Percentiles rank a stretch among this genome's conserved stretches.
Conservation (phyloP, 2,797 vertebrate genomes). For the Philypnodon macrostomus region DNA sequence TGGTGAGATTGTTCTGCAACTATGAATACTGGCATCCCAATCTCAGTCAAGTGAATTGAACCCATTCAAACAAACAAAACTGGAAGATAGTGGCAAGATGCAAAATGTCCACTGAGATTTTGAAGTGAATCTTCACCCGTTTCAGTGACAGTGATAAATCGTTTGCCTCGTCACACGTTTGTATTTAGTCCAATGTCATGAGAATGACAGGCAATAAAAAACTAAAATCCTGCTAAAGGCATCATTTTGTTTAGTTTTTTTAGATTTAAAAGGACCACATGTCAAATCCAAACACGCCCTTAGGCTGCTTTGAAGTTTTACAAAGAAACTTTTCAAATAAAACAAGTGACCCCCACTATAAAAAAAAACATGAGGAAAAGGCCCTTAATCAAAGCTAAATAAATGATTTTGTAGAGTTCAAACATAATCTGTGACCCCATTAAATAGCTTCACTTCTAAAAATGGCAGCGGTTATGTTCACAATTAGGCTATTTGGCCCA, state of each 20-base stretch:
- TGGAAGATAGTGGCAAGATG: no score
- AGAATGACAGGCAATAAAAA: neutral
- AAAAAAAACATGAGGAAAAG: constrained; percentile 5
- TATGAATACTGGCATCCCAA: no score
- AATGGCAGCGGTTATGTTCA: constrained; percentile 1
- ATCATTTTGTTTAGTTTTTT: neutral
- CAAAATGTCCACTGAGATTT: no score
- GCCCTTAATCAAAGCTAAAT: constrained; percentile 4
- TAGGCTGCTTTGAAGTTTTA: neutral
- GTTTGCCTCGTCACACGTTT: neutral
- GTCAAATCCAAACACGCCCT: neutral
- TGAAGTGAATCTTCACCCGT: neutral
- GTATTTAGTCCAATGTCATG: neutral
- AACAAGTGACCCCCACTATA: neutral
- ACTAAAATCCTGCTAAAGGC: neutral
- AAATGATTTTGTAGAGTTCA: constrained; percentile 7
- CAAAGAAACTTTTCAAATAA: constrained; percentile 12
- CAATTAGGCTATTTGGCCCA: constrained; percentile 7
- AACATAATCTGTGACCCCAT: constrained; percentile 4
- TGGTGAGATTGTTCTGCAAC: no score
- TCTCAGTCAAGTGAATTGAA: no score
- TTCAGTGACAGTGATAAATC: neutral
- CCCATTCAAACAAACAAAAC: no score
- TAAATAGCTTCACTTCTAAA: constrained; percentile 1
- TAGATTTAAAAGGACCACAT: neutral